Conservation (phyloP, 2,113 vertebrate species). For the Halcyon senegalensis region DNA sequence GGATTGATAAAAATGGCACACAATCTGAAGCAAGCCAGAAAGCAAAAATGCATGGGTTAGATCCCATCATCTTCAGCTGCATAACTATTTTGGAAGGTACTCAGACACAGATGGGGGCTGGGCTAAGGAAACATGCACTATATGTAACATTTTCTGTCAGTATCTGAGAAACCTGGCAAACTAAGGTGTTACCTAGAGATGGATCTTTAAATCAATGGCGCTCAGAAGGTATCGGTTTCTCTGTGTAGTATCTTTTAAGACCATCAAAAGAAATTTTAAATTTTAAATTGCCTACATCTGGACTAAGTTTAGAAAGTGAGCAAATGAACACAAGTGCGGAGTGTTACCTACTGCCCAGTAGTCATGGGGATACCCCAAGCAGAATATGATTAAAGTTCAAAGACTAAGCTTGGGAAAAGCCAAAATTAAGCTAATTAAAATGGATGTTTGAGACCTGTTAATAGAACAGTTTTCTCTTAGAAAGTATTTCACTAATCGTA, state of each 20-base stretch:
- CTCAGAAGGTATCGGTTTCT: not conserved
- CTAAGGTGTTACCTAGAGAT: not conserved
- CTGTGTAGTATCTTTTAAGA: not conserved
- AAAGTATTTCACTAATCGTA: not conserved
- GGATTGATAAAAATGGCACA: not conserved
- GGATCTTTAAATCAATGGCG: not conserved
- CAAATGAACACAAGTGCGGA: not conserved
- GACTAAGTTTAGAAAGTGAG: not conserved
- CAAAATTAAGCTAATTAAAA: not conserved
- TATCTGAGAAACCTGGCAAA: not conserved
- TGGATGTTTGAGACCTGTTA: not conserved
- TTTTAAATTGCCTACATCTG: not conserved
- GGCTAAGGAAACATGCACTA: not conserved
- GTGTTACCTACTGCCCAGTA: not conserved
- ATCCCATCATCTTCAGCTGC: not conserved
- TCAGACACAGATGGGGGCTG: not conserved
- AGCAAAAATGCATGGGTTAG: not conserved
- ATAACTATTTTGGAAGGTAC: not conserved
- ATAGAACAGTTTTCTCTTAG: not conserved
- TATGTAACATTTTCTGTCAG: not conserved
- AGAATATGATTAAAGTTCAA: not conserved
- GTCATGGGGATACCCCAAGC: not conserved
- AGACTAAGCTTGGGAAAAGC: not conserved
- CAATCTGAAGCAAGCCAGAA: not conserved
- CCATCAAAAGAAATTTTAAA: not conserved